These are phyloP conservation scores for Seriola aureovittata DNA, from an alignment of 2,113 vertebrate species.

Conservation along the genomic window DNA sequence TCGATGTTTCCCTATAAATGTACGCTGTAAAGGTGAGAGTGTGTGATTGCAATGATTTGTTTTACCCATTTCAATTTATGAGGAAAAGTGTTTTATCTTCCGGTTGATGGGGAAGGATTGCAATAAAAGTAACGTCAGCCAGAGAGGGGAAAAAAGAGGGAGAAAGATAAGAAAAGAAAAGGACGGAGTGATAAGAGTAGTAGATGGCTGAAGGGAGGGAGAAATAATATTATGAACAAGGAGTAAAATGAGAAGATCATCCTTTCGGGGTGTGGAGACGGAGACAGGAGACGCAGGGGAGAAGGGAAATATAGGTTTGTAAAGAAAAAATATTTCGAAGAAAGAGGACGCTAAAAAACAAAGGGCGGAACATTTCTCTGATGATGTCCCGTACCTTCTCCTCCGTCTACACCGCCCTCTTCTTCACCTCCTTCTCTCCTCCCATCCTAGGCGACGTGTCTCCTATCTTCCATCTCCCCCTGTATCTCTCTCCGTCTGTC, in stretches of 20 bases:
- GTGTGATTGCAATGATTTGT: constrained; percentile 70
- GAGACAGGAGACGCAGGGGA: not conserved
- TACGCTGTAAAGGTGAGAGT: constrained; percentile 66
- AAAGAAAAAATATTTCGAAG: constrained; percentile 10
- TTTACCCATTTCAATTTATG: constrained; percentile 66
- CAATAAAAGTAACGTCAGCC: constrained; percentile 40
- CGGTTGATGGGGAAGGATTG: constrained; percentile 32
- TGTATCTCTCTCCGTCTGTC: constrained; percentile 45
- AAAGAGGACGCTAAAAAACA: not conserved
- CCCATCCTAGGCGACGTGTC: not conserved
- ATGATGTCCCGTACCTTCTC: not conserved
- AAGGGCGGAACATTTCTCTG: constrained; percentile 3
- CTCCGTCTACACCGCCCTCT: not conserved
- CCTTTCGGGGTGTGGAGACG: not conserved
- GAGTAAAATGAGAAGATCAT: constrained; percentile 7
- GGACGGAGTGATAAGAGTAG: constrained; percentile 28
- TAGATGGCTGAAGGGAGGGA: constrained; percentile 15
- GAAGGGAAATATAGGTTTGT: not conserved
- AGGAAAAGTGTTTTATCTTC: constrained; percentile 68
- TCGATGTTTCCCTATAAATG: constrained; percentile 66
- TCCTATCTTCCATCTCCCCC: constrained; percentile 34
- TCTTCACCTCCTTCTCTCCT: constrained; percentile 16
- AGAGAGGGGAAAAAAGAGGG: not conserved
- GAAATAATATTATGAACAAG: constrained; percentile 26
- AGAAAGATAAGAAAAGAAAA: constrained; percentile 43